Evolutionary conservation across 2,888 invertebrate species (phyloP).

Genomic region (Aphidoletes aphidimyza): DNA sequence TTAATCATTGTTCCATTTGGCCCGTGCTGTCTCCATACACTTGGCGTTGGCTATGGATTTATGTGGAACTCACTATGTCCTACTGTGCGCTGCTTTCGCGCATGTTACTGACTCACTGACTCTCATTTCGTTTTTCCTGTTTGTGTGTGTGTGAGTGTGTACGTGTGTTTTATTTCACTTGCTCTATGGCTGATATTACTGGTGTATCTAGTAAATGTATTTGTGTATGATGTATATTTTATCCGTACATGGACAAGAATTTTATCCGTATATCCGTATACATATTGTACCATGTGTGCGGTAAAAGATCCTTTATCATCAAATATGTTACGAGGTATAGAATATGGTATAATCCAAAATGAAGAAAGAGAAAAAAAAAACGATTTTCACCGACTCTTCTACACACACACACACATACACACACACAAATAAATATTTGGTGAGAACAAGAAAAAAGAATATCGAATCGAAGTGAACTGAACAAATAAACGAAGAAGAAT

Average conservation of each 20-base stretch:
- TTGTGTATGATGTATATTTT: no score
- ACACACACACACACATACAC: no score
- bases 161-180: no score
- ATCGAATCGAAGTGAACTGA: neutral
- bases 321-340: slow-evolving; percentile 35
- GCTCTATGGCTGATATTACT: no score
- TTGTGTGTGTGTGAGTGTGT: neutral
- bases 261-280: no score
- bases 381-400: slow-evolving; percentile 37
- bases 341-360: slow-evolving; percentile 19
- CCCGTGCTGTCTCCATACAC: neutral
- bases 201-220: no score
- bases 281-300: slow-evolving; percentile 17
- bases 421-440: neutral
- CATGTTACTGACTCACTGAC: neutral
- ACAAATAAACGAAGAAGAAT: neutral
- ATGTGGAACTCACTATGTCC: neutral
- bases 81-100: slow-evolving; percentile 15
- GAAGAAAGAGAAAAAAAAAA: neutral
- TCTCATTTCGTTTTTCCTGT: neutral
- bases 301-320: neutral
- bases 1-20: slow-evolving; percentile 15
- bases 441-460: no score
- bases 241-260: no score
- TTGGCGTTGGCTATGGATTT: neutral